Evolutionary conservation across 2,888 invertebrate species (phyloP).

Genomic region (Anorthoa munda): DNA sequence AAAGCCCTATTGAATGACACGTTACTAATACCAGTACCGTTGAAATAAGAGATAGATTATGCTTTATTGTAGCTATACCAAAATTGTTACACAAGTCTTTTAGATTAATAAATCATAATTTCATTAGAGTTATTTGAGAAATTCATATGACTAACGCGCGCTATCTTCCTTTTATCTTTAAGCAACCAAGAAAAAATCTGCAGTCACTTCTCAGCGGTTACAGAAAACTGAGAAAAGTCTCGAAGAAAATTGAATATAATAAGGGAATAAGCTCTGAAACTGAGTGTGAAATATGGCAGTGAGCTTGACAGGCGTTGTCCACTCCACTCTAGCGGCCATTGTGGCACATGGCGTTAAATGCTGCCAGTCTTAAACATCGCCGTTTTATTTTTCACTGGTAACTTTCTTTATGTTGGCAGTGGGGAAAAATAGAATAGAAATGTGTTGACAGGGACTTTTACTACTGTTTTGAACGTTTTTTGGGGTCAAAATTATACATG

Average conservation of each 20-base stretch:
- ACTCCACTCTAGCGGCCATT: constrained; percentile 17
- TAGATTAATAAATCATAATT: no score
- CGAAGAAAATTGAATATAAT: constrained; percentile 15
- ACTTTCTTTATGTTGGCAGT: neutral
- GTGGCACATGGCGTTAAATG: constrained; percentile 13
- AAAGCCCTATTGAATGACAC: neutral
- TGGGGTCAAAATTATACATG: neutral
- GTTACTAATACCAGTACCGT: neutral
- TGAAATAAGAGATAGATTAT: no score
- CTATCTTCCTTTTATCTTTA: neutral
- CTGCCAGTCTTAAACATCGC: constrained; percentile 7
- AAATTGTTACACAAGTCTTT: no score
- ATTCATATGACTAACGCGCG: neutral
- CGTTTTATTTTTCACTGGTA: constrained; percentile 28
- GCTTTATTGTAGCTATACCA: no score
- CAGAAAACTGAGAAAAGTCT: constrained; percentile 9
- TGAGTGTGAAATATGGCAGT: constrained; percentile 43
- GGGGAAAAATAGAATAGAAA: neutral
- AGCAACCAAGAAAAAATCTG: neutral
- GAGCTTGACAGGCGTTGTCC: constrained; percentile 49
- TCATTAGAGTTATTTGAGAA: neutral
- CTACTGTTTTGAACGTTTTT: no score
- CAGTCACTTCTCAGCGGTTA: neutral
- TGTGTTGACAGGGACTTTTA: neutral
- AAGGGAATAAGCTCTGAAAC: constrained; percentile 24